phyloP scores from a whole-genome alignment of 2,113 vertebrate genomes.

The Cyrtonyx montezumae region DNA sequence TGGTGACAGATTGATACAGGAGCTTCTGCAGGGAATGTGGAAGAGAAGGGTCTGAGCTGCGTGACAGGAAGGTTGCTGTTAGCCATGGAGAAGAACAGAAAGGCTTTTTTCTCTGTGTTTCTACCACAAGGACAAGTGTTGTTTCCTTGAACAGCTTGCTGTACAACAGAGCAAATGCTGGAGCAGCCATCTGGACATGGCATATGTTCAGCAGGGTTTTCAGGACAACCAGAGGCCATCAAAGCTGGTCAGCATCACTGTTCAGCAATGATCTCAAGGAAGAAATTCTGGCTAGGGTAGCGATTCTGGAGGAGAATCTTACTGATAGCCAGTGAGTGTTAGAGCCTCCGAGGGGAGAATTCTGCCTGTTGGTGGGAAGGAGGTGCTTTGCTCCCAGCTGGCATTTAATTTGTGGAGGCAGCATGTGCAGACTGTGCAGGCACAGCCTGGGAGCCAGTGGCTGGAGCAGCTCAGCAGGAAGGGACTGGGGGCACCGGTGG shows the following conservation, averaged over 20 bases:
- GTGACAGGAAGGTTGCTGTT: not conserved
- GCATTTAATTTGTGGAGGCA: not conserved
- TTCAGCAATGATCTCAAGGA: not conserved
- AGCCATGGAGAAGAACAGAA: not conserved
- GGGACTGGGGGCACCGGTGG: not conserved
- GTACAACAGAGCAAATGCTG: not conserved
- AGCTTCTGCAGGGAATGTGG: not conserved
- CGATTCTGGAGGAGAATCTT: not conserved
- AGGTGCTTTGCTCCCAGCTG: not conserved
- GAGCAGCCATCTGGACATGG: no score
- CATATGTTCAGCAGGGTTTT: slow-evolving; percentile 10
- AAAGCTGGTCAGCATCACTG: not conserved
- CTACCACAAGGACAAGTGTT: not conserved
- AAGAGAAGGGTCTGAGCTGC: not conserved
- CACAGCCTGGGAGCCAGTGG: not conserved
- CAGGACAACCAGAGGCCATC: not conserved
- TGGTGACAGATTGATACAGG: not conserved
- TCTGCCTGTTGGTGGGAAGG: not conserved
- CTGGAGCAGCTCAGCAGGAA: not conserved
- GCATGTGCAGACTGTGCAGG: not conserved
- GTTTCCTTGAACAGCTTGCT: not conserved
- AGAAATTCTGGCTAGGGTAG: not conserved
- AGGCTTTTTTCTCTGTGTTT: not conserved
- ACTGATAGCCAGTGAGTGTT: not conserved
- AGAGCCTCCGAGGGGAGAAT: not conserved